phyloP scores from a whole-genome alignment of 1,140 invertebrate genomes.

The Whitmania pigra region DNA sequence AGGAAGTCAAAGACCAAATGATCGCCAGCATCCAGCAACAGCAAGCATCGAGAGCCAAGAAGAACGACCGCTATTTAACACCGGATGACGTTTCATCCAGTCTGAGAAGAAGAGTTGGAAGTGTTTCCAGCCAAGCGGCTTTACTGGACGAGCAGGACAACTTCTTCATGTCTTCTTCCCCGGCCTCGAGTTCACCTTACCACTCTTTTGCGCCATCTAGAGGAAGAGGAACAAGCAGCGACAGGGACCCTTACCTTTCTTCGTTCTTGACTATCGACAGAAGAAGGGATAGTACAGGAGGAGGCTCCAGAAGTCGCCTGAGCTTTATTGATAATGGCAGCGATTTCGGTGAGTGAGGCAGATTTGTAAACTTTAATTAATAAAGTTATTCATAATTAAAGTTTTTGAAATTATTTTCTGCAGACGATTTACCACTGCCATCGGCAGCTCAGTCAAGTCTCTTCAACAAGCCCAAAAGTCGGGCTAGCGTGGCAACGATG shows the following conservation, averaged over 20 bases:
- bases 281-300: background rate
- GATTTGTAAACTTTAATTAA: too few species aligned
- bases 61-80: background rate
- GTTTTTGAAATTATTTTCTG: too few species aligned
- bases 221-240: background rate
- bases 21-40: slow-evolving; percentile 2
- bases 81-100: background rate
- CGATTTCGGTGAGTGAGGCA: background rate
- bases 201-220: background rate
- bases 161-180: background rate
- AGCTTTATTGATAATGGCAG: background rate
- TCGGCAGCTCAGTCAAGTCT: too few species aligned
- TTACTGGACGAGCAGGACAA: slow-evolving; percentile 6
- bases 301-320: background rate
- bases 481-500: slow-evolving; percentile 13
- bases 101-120: background rate
- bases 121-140: slow-evolving; percentile 3
- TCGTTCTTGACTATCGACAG: background rate
- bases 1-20: slow-evolving; percentile 12
- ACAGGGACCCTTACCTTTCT: background rate
- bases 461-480: background rate
- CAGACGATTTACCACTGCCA: too few species aligned
- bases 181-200: background rate
- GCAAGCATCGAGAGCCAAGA: background rate
- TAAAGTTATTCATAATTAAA: too few species aligned